Evolutionary conservation across 2,797 vertebrate genomes (phyloP).

Genomic region (Eulemur coronatus): DNA sequence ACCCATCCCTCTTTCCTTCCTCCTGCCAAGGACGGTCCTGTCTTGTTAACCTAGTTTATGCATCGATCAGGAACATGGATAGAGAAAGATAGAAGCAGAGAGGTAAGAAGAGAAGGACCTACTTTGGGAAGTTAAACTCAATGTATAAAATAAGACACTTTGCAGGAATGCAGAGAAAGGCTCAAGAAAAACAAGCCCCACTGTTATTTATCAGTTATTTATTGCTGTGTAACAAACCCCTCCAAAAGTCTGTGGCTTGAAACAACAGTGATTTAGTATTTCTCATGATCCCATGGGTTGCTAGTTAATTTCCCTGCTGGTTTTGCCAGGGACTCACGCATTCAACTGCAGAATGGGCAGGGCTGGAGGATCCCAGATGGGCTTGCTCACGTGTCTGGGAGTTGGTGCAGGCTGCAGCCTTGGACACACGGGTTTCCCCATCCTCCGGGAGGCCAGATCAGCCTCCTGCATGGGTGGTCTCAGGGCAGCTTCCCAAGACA

Average conservation of each 20-base stretch:
- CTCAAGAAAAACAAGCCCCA: not conserved
- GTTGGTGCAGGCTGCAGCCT: not conserved
- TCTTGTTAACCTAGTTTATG: not conserved
- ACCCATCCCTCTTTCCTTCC: not conserved
- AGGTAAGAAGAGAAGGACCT: not conserved
- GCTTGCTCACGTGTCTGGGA: not conserved
- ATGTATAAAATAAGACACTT: not conserved
- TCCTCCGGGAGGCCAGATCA: not conserved
- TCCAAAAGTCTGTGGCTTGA: not conserved
- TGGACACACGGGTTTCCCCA: not conserved
- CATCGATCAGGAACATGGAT: not conserved
- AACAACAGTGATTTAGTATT: not conserved
- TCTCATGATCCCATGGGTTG: not conserved
- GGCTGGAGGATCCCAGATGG: not conserved
- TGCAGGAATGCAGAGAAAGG: not conserved
- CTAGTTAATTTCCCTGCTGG: not conserved
- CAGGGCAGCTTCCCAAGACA: not conserved
- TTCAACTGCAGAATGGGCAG: not conserved
- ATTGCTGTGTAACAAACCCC: not conserved
- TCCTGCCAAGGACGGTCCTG: not conserved
- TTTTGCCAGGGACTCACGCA: not conserved
- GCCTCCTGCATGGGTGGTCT: not conserved
- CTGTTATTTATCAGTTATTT: not conserved
- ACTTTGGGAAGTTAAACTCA: not conserved
- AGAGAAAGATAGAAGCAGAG: not conserved